Evolutionary conservation across 1,140 invertebrate species (phyloP).

Genomic region (Procambarus clarkii): DNA sequence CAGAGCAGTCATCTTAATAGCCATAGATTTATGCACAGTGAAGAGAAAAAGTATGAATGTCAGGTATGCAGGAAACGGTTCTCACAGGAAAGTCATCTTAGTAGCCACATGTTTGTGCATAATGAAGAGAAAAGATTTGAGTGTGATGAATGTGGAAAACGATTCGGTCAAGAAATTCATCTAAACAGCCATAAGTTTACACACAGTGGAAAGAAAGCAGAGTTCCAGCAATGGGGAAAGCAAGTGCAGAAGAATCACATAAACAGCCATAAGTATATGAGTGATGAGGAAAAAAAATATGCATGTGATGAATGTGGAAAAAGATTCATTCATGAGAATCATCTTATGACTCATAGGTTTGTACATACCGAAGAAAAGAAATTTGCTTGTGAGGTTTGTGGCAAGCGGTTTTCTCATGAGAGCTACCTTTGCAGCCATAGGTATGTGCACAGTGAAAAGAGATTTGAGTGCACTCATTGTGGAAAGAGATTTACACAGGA

Average conservation of each 20-base stretch:
- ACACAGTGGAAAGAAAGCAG: constrained; percentile 75
- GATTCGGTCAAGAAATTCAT: constrained; percentile 90
- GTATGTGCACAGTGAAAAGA: constrained; percentile 52
- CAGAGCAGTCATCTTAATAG: constrained; percentile 62
- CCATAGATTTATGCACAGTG: constrained; percentile 52
- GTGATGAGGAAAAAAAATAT: constrained; percentile 27
- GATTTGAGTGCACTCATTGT: constrained; percentile 47
- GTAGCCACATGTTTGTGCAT: constrained; percentile 72
- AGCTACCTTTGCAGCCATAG: constrained; percentile 46
- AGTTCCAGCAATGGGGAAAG: constrained; percentile 48
- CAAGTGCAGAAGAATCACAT: constrained; percentile 31
- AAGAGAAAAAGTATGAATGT: constrained; percentile 53
- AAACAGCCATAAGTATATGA: constrained; percentile 48
- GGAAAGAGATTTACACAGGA: constrained; percentile 49
- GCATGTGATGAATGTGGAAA: constrained; percentile 47
- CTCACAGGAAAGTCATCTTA: constrained; percentile 69
- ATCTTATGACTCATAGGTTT: constrained; percentile 48
- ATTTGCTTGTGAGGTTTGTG: constrained; percentile 45
- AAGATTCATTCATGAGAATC: constrained; percentile 46
- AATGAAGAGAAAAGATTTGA: constrained; percentile 81
- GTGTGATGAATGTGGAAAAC: constrained; percentile 87
- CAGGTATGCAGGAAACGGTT: constrained; percentile 69
- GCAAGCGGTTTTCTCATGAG: constrained; percentile 56
- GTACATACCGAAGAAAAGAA: constrained; percentile 58
- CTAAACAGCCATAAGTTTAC: constrained; percentile 80